A percentile compares a stretch with the other conserved stretches of the same genome.
These are phyloP conservation scores for Semicossyphus pulcher DNA, from an alignment of 2,113 vertebrate genomes.

Conservation along the genomic window DNA sequence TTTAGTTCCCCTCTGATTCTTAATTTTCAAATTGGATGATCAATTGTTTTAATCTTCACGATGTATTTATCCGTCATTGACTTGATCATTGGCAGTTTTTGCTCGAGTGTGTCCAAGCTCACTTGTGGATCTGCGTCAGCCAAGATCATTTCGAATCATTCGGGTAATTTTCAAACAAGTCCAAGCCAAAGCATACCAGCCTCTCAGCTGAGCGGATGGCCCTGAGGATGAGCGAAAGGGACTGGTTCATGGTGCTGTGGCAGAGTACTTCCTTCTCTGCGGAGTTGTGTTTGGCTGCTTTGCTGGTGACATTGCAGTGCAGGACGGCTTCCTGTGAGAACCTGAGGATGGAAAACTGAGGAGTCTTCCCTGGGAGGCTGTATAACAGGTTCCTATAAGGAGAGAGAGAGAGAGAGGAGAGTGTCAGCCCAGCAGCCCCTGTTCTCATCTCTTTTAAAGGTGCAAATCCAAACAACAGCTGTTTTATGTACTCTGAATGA, in stretches of 20 bases:
- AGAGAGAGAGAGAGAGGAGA: constrained; percentile 54
- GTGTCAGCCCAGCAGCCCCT: not conserved
- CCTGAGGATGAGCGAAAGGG: constrained; percentile 86
- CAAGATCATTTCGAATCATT: constrained; percentile 79
- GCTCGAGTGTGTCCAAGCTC: not conserved
- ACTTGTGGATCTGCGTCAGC: not conserved
- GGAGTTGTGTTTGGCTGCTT: constrained; percentile 4
- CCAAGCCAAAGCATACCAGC: constrained; percentile 89
- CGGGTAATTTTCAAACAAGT: constrained; percentile 89
- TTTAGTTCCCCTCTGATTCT: not conserved
- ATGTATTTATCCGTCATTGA: too few relatives aligned
- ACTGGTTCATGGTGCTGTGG: constrained; percentile 83
- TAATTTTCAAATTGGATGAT: too few relatives aligned
- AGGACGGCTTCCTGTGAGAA: constrained; percentile 75
- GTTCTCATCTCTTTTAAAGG: too few relatives aligned
- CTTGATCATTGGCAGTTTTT: too few relatives aligned
- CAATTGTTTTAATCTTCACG: too few relatives aligned
- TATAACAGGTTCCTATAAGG: constrained; percentile 92
- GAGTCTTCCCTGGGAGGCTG: constrained; percentile 85
- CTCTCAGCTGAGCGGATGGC: constrained; percentile 90
- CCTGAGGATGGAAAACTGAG: constrained; percentile 87
- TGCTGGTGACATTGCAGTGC: constrained; percentile 48
- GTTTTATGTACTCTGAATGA: too few relatives aligned
- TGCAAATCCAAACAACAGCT: too few relatives aligned
- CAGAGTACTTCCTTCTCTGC: constrained; percentile 72